Conservation (phyloP, 1,140 invertebrate genomes). For the Zaprionus taronus region DNA sequence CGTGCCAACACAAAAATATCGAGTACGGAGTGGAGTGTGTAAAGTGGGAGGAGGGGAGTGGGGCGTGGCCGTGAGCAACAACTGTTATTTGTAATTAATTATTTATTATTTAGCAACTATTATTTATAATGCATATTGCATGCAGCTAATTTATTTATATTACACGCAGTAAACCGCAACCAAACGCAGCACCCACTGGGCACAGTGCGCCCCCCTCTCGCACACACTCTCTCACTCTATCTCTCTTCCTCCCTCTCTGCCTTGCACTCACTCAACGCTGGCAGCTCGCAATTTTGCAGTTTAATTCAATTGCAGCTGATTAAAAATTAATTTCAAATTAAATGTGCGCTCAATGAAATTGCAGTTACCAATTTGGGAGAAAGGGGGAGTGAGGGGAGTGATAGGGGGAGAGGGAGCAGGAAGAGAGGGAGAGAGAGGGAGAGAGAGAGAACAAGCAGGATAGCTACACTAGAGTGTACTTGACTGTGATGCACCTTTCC, state of each 20-base stretch:
- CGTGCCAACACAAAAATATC: conserved; percentile 66
- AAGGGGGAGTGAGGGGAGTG: not conserved
- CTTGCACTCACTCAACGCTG: not conserved
- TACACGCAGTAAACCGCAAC: conserved; percentile 12
- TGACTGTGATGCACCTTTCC: too few species aligned
- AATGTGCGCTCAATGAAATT: conserved; percentile 72
- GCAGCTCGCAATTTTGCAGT: conserved; percentile 31
- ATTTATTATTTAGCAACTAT: conserved; percentile 66
- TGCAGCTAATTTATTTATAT: conserved; percentile 73
- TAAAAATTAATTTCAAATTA: conserved; percentile 81
- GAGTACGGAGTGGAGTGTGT: conserved; percentile 7
- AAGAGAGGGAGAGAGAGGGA: not conserved
- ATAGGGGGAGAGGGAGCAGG: not conserved
- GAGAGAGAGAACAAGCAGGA: not conserved
- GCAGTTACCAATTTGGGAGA: conserved; percentile 41
- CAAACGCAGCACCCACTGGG: not conserved
- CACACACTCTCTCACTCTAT: not conserved
- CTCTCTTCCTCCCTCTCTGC: not conserved
- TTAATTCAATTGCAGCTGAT: conserved; percentile 77
- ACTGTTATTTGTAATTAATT: conserved; percentile 54
- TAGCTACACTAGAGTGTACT: too few species aligned
- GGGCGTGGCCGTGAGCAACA: not conserved
- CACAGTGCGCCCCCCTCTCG: not conserved
- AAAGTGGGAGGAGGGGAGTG: too few species aligned
- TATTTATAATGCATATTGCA: conserved; percentile 55